Base-by-base conservation (phyloP, 2,797 vertebrate species). In the Martes flavigula region DNA sequence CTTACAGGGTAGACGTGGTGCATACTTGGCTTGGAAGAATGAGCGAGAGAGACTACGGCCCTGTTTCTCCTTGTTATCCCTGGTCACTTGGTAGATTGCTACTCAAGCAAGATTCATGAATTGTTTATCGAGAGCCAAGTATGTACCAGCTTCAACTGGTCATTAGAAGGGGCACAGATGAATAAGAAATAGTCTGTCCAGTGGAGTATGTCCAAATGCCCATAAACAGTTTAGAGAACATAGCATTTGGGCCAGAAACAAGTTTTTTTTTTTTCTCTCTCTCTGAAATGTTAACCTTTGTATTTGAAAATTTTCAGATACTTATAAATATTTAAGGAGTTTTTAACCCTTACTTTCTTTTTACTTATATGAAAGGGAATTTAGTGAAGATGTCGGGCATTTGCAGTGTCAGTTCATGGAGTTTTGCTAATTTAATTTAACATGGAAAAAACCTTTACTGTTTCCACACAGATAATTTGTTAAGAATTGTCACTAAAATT, bases 341-440 rank as follows among this genome's bases (percentile, higher is more conserved):
- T 82, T 68, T 85, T 60, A 85, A 18, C 21, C 0, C 13, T 48
- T 91, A 25, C 86, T 96, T 96, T 90, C 15, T 82, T 87, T 77
- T 81, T 51, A 35, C 15, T 91, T 78, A 1, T 40, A 72, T 48
- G 3, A 87, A 87, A 58, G 23, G 9, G 13, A 66, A 70, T 81
- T 86, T 84, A 15, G 9, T 35, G 15, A 96, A n/a, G 30, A 48
- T 62, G 78, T 54, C 51, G 27, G 30, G 79, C 4, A 68, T 87
- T 89, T 96, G 12, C 1, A 60, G n/a, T 46, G 5, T 90, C 27
- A 35, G 11, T 35, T 84, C 46, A 23, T 51, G 15, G 7, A 62
- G 2, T 90, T 90, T 95, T 86, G 32, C 30, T 77, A 10, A 85
- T 93, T 88, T 90, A 38, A 66, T 46, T 90, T 90, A 93, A 77